Evolutionary conservation across 2,888 invertebrate genomes (phyloP).

Genomic region (Meiosimyza decipiens): DNA sequence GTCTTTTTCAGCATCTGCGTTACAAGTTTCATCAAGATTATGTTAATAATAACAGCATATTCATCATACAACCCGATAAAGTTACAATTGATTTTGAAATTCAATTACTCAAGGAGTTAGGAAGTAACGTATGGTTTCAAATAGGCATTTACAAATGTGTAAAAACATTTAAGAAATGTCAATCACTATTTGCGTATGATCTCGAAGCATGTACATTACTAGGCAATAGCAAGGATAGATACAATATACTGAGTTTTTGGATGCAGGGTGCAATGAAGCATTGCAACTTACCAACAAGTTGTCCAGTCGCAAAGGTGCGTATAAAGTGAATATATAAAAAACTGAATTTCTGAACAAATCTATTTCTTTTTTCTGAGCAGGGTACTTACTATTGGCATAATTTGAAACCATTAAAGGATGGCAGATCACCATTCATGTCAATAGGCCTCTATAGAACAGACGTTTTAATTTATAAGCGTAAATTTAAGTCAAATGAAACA

Average conservation of each 20-base stretch:
- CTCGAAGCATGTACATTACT: background rate
- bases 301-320: conserved; percentile 13
- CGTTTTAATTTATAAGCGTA: too few species aligned
- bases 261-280: conserved; percentile 15
- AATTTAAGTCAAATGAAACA: too few species aligned
- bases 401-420: conserved; percentile 5
- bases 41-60: too few species aligned
- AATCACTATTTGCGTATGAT: background rate
- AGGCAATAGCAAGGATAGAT: background rate
- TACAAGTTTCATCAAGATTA: too few species aligned
- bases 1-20: too few species aligned
- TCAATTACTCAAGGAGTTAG: too few species aligned
- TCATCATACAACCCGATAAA: too few species aligned
- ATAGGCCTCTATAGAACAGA: background rate
- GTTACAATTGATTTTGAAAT: too few species aligned
- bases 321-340: background rate
- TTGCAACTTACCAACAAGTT: conserved; percentile 3
- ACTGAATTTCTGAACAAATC: background rate
- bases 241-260: conserved; percentile 16
- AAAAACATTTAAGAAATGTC: background rate
- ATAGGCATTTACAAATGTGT: background rate
- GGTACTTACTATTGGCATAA: conserved; percentile 20
- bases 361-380: background rate
- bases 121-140: too few species aligned
- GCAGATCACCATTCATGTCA: conserved; percentile 10